phyloP scores from a whole-genome alignment of 2,113 vertebrate genomes.

The Indri indri region DNA sequence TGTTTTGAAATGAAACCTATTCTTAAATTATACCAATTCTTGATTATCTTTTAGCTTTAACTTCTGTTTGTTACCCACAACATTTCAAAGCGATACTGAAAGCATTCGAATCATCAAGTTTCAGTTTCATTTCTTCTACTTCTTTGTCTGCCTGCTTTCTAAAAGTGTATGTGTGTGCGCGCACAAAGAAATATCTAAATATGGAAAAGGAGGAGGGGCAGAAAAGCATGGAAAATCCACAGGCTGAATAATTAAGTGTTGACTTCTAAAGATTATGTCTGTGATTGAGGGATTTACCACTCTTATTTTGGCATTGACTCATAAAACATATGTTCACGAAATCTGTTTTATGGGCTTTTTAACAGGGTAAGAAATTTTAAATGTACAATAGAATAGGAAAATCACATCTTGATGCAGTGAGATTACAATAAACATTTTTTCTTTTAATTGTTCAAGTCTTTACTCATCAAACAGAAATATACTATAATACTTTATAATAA shows the following conservation, averaged over 20 bases:
- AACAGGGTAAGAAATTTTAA: constrained; percentile 53
- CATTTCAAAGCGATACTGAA: constrained; percentile 4
- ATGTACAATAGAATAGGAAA: constrained; percentile 50
- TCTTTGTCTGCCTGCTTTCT: constrained; percentile 31
- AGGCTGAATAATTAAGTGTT: constrained; percentile 53
- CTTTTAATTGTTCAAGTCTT: constrained; percentile 71
- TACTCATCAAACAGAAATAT: constrained; percentile 74
- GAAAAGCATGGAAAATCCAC: not conserved
- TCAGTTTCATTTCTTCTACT: constrained; percentile 40
- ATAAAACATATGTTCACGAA: constrained; percentile 69
- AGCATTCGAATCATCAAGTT: not conserved
- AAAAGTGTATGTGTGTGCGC: not conserved
- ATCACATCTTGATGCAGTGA: constrained; percentile 55
- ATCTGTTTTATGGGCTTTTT: constrained; percentile 63
- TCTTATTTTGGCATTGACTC: constrained; percentile 62
- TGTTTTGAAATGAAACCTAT: constrained; percentile 38
- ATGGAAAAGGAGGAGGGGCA: not conserved
- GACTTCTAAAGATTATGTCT: constrained; percentile 62
- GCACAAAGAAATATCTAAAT: constrained; percentile 8
- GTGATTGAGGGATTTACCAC: constrained; percentile 61
- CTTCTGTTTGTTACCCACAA: not conserved
- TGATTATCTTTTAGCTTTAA: not conserved
- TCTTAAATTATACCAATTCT: not conserved
- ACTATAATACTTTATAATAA: constrained; percentile 68
- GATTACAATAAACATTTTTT: constrained; percentile 50